Conservation (phyloP, 2,888 invertebrate genomes). For the Acanthosepion pharaonis region DNA sequence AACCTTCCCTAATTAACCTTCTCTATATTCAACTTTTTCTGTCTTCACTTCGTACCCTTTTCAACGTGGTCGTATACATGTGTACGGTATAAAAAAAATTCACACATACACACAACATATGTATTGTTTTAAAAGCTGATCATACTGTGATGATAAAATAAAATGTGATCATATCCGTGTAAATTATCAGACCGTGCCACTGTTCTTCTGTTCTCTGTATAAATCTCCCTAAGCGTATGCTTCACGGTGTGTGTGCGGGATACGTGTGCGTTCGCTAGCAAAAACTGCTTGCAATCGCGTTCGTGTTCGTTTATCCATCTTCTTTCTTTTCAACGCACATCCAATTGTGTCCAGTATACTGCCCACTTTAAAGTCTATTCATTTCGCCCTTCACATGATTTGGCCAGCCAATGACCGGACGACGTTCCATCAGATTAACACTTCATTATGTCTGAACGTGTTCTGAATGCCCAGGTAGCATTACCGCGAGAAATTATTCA, state of each 20-base stretch:
- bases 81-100: too few relatives aligned
- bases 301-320: background rate
- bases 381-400: background rate
- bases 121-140: too few relatives aligned
- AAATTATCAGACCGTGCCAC: background rate
- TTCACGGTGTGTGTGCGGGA: too few relatives aligned
- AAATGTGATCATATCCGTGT: too few relatives aligned
- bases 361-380: background rate
- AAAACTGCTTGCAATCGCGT: background rate
- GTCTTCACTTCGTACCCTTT: too few relatives aligned
- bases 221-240: background rate
- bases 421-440: background rate
- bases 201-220: background rate
- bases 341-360: background rate
- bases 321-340: background rate
- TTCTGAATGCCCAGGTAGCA: background rate
- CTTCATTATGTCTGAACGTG: slow-evolving; percentile 33
- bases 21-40: too few relatives aligned
- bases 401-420: background rate
- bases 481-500: background rate
- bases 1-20: too few relatives aligned
- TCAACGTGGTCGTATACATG: background rate
- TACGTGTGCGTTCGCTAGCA: too few relatives aligned
- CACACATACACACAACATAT: background rate
- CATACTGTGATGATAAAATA: too few relatives aligned